Evolutionary conservation across 37 sponge, comb jelly and placozoan genomes (phyloP).

Genomic region (Bolinopsis microptera): DNA sequence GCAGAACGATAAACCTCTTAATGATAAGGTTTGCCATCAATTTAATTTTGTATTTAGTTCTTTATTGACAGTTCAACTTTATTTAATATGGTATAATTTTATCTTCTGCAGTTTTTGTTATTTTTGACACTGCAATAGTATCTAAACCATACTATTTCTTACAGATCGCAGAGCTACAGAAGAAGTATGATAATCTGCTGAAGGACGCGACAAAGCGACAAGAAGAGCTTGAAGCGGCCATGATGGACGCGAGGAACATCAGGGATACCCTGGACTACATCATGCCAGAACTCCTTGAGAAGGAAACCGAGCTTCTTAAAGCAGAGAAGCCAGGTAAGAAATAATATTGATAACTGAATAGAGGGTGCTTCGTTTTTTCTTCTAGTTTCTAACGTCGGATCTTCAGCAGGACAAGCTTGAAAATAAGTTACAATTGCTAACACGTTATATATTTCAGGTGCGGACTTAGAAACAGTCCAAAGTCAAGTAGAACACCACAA

Average conservation of each 20-base stretch:
- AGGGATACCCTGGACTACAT: constrained; percentile 48
- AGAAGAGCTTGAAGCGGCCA: not conserved
- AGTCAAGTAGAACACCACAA: constrained; percentile 45
- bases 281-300: constrained; percentile 5
- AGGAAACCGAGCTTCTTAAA: constrained; percentile 36
- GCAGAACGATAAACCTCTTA: constrained; percentile 6
- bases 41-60: not conserved
- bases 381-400: too few relatives aligned
- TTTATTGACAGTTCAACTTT: too few relatives aligned
- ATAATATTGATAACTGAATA: too few relatives aligned
- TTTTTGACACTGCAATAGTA: not conserved
- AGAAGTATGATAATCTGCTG: constrained; percentile 56
- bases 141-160: not conserved
- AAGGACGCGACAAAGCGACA: not conserved
- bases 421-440: too few relatives aligned
- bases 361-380: too few relatives aligned
- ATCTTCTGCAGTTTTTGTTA: too few relatives aligned
- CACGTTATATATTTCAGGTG: constrained; percentile 24
- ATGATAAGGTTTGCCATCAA: not conserved
- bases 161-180: constrained; percentile 57
- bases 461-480: constrained; percentile 33
- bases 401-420: too few relatives aligned
- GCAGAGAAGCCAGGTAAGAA: constrained; percentile 32
- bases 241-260: constrained; percentile 38
- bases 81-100: too few relatives aligned